Evolutionary conservation across 2,797 vertebrate species (phyloP), one percentile per base, ranked within the genome.

Genomic region (Danio choprae): DNA sequence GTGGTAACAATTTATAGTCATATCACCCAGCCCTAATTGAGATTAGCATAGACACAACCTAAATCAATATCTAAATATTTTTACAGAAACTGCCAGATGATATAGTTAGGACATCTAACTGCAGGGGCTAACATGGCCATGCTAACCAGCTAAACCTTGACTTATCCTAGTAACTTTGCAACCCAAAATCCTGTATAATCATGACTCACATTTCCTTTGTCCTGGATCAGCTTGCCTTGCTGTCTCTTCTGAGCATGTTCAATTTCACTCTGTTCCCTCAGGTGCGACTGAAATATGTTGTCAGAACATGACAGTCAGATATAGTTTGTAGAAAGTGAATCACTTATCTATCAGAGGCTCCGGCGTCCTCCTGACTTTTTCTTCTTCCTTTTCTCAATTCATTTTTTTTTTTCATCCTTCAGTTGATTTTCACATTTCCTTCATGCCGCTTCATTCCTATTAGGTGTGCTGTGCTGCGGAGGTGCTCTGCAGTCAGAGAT

Each of bases 401-500:
- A 74, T 78, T 82, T 79, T 70, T 63, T 74, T 83, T 70, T 63
- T 68, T 83, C 81, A 85, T 65, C 79, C 81, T 79, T 81, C 84
- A 75, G 79, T 79, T 79, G 75, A 46, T 83, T 83, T 81, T 80
- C 67, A 64, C 79, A 74, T 65, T 72, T 74, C 60, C 55, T 73
- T 44, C 9, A 64, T 65, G 71, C 59, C 56, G 63, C 56, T 72
- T 78, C 53, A 20, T 65, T 83, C 56, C 78, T 72, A 81, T 85
- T 83, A 80, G 58, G 70, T 67, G 74, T 46, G 56, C 64, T 63
- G 75, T 70, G 48, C 36, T 38, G 38, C 16, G 20, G 69, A 69
- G 63, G 50, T 60, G 53, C 43, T 70, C 79, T 72, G 72, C 73
- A 51, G 40, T 12, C 12, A 82, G 55, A 60, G 67, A 85, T 80